phyloP scores from a whole-genome alignment of 1,140 invertebrate genomes.

The Coenobita brevimanus region DNA sequence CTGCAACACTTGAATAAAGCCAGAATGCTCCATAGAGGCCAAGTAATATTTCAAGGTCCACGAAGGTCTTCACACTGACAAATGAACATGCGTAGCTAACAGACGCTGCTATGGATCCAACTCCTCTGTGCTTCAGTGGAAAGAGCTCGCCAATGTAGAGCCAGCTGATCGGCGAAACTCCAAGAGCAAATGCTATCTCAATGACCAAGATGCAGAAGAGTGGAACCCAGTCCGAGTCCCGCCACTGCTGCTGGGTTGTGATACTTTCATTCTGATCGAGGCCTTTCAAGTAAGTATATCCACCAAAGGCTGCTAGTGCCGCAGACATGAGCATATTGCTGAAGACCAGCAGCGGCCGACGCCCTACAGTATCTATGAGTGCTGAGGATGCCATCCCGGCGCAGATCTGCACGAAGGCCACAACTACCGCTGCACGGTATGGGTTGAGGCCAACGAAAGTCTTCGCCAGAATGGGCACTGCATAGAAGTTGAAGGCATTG shows the following conservation, averaged over 20 bases:
- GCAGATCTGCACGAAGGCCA: slow-evolving; percentile 84
- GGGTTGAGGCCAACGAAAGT: slow-evolving; percentile 84
- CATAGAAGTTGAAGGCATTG: slow-evolving; percentile 88
- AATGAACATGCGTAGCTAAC: slow-evolving; percentile 92
- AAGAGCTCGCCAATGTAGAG: slow-evolving; percentile 91
- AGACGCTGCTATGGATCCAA: slow-evolving; percentile 87
- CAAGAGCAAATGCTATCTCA: slow-evolving; percentile 88
- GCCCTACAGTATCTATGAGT: slow-evolving; percentile 85
- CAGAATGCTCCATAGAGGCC: slow-evolving; percentile 90
- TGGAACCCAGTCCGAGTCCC: slow-evolving; percentile 82
- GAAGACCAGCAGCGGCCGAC: slow-evolving; percentile 84
- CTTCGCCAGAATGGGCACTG: slow-evolving; percentile 84
- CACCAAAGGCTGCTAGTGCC: slow-evolving; percentile 85
- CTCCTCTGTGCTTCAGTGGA: slow-evolving; percentile 86
- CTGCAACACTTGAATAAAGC: slow-evolving; percentile 88
- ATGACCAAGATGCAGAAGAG: slow-evolving; percentile 86
- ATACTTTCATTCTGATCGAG: slow-evolving; percentile 66
- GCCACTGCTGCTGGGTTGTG: slow-evolving; percentile 65
- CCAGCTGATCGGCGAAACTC: slow-evolving; percentile 92
- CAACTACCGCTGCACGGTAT: slow-evolving; percentile 85
- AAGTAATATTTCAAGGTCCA: slow-evolving; percentile 83
- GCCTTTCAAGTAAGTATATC: slow-evolving; percentile 80
- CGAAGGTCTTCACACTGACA: slow-evolving; percentile 90
- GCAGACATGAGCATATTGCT: slow-evolving; percentile 88
- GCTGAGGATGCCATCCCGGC: slow-evolving; percentile 86